Evolutionary conservation across 2,113 vertebrate species (phyloP), one percentile per base, ranked within the genome.

Genomic region (Neodon shergylaensis): DNA sequence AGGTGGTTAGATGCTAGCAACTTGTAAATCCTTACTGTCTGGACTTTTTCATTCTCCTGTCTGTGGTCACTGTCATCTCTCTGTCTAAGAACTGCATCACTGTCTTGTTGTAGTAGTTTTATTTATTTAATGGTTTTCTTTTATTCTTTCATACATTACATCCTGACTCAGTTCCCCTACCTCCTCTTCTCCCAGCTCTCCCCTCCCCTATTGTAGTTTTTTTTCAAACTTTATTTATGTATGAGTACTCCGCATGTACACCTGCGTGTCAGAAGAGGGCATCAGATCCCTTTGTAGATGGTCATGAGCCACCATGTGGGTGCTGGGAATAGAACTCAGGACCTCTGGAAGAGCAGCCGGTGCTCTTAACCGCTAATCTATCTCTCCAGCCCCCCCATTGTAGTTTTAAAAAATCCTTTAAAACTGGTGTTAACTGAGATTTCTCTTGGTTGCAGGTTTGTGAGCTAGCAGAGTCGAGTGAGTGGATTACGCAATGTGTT

Each of bases 341-440:
- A n/a, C n/a, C n/a, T n/a, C n/a, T n/a, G n/a, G n/a, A n/a, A n/a
- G n/a, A n/a, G n/a, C n/a, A n/a, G n/a, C n/a, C n/a, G n/a, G n/a
- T n/a, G n/a, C n/a, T n/a, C n/a, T n/a, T n/a, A n/a, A n/a, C n/a
- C n/a, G n/a, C n/a, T n/a, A n/a, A n/a, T n/a, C n/a, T n/a, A n/a
- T n/a, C n/a, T n/a, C n/a, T n/a, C n/a, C n/a, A n/a, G n/a, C n/a
- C n/a, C n/a, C n/a, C 49, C 49, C 49, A 49, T 21, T 74, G 72
- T 74, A 74, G 72, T 74, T 42, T 42, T 42, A 19, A 73, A 39
- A 76, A 84, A 31, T 36, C 36, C 33, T 81, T n/a, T 83, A 31
- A 83, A 61, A 78, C 7, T 76, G n/a, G 65, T 82, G 86, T 90
- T 89, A 65, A 33, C 26, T 95, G 68, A 66, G 44, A 90, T 85